Evolutionary conservation across 2,113 vertebrate species (phyloP).

Genomic region (Myiagra hebetior): DNA sequence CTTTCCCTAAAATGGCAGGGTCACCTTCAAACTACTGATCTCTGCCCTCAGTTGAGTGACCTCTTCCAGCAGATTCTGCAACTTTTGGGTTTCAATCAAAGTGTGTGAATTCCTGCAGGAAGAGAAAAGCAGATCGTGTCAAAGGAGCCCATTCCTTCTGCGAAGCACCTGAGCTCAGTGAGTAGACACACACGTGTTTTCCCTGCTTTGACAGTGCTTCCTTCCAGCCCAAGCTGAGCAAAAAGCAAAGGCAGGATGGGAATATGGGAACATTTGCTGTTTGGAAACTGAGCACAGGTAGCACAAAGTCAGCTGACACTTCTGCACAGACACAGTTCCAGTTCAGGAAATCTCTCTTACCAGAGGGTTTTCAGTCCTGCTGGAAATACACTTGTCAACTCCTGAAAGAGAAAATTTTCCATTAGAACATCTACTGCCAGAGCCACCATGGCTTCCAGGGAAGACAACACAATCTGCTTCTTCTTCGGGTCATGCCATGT

Average conservation of each 20-base stretch:
- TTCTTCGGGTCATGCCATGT: neutral
- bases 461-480: neutral
- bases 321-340: neutral
- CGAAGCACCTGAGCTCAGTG: neutral
- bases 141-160: neutral
- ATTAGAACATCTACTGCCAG: neutral
- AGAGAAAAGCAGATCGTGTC: neutral
- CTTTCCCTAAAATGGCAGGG: neutral
- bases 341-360: neutral
- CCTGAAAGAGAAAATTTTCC: neutral
- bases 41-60: accelerated
- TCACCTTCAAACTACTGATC: neutral
- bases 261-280: neutral
- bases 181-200: neutral
- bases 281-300: neutral
- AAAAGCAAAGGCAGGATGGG: neutral
- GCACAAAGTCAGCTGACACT: no score
- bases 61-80: neutral
- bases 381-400: neutral
- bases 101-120: neutral
- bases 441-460: neutral
- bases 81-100: neutral
- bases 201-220: neutral
- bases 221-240: neutral
- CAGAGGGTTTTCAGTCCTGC: neutral